Base-by-base conservation (phyloP, 2,797 vertebrate genomes). In the Erethizon dorsatum region DNA sequence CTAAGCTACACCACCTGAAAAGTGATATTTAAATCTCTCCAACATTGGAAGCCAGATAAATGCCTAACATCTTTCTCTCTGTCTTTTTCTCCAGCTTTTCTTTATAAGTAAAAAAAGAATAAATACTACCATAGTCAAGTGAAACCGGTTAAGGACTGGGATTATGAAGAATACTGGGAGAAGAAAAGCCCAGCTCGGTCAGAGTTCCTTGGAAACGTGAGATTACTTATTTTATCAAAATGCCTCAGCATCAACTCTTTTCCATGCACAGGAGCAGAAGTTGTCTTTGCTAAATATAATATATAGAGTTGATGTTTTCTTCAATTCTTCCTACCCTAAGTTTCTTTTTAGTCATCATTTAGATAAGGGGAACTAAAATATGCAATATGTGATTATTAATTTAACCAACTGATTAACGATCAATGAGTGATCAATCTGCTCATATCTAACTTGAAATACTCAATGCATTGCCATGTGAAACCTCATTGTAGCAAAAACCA, bases 51-150 rank as follows among this genome's bases (percentile, higher is more conserved):
- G 45, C 10, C 14, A 84, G 17, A 26, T 26, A 17, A 83, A 59
- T 92, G 31, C 31, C 31, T 94, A 20, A 82, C 37, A 28, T 4
- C 13, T 54, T 26, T 54, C 17, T 12, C 24, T 65, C 41, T 33
- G 8, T 22, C 5, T 11, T 37, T 24, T 50, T 26, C 71, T 41
- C 3, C 37, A 92, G 28, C 2, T 83, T 83, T 83, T 82, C 54
- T 90, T 83, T 90, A n/a, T 54, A 71, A 85, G 8, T 54, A 54
- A 61, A 82, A 82, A 97, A 84, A 93, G 88, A 31, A 33, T n/a
- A 26, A 26, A 45, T 0, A 52, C 6, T 17, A 31, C 20, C 5
- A 31, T 45, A 52, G 4, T 47, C 37, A 54, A 91, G 45, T 8
- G 57, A 91, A 87, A 56, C 41, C 90, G 24, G 2, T 13, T 67